phyloP scores from a whole-genome alignment of 2,888 invertebrate genomes.

The Drosophila glabriapex region DNA sequence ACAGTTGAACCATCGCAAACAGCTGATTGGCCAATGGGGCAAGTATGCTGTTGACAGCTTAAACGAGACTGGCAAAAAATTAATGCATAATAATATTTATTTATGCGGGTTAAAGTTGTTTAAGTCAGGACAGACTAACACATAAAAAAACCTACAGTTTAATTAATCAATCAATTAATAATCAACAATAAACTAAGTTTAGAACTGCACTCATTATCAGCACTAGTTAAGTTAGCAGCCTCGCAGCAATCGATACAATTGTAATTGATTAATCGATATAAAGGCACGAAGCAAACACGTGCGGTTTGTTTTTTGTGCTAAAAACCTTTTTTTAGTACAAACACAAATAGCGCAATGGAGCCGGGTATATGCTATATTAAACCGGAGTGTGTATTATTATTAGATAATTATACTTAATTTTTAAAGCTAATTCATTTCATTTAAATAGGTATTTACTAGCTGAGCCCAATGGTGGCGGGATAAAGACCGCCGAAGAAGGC shows the following conservation, averaged over 20 bases:
- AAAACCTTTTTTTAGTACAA: slow-evolving; percentile 50
- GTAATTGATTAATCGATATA: slow-evolving; percentile 20
- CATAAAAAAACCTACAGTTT: neutral
- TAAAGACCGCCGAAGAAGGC: neutral
- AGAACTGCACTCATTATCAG: neutral
- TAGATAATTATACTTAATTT: neutral
- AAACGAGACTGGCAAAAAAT: neutral
- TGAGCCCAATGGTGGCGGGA: slow-evolving; percentile 32
- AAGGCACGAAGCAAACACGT: slow-evolving; percentile 56
- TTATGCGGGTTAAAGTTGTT: neutral
- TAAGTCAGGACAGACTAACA: neutral
- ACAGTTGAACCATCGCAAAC: slow-evolving; percentile 80
- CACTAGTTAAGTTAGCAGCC: neutral
- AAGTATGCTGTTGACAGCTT: slow-evolving; percentile 13
- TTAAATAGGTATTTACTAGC: slow-evolving; percentile 50
- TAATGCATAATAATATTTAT: neutral
- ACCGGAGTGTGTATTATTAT: slow-evolving; percentile 66
- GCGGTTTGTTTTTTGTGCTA: slow-evolving; percentile 49
- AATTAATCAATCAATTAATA: too few species aligned
- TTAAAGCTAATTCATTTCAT: neutral
- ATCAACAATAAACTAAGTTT: neutral
- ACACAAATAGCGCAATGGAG: slow-evolving; percentile 78
- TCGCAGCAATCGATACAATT: slow-evolving; percentile 2
- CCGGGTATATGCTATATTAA: slow-evolving; percentile 85
- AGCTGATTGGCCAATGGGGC: slow-evolving; percentile 23